These are phyloP conservation scores for Phengaris alcon DNA, from an alignment of 2,888 invertebrate genomes.

Conservation along the genomic window DNA sequence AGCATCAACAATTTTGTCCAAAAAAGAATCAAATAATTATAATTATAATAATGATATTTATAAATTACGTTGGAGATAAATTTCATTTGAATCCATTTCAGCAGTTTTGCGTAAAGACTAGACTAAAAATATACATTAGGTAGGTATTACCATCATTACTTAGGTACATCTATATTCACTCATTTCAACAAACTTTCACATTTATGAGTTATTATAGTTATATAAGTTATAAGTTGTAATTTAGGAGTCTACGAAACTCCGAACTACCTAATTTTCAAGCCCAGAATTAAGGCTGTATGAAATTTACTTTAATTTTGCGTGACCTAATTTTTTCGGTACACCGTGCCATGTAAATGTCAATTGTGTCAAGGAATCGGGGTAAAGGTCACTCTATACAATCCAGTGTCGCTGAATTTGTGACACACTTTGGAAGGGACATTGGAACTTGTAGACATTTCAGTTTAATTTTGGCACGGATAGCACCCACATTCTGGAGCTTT, in stretches of 20 bases:
- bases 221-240: no score
- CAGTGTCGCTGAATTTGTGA: conserved; percentile 14
- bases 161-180: no score
- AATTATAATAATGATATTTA: no score
- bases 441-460: conserved; percentile 1
- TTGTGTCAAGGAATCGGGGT: conserved; percentile 20
- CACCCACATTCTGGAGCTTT: not conserved
- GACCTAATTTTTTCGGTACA: conserved; percentile 7
- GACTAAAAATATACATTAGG: no score
- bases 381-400: not conserved
- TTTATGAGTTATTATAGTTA: no score
- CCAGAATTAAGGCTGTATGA: not conserved
- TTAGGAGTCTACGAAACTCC: not conserved
- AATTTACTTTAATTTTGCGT: not conserved
- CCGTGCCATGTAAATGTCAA: not conserved
- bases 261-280: not conserved
- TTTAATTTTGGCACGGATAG: conserved; percentile 14
- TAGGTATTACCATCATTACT: no score
- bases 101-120: no score
- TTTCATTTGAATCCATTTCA: no score
- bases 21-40: no score
- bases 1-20: no score
- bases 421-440: conserved; percentile 13
- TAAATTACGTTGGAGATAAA: no score
- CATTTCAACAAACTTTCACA: no score